Evolutionary conservation across 2,113 vertebrate species (phyloP).

Genomic region (Phoenicopterus ruber): DNA sequence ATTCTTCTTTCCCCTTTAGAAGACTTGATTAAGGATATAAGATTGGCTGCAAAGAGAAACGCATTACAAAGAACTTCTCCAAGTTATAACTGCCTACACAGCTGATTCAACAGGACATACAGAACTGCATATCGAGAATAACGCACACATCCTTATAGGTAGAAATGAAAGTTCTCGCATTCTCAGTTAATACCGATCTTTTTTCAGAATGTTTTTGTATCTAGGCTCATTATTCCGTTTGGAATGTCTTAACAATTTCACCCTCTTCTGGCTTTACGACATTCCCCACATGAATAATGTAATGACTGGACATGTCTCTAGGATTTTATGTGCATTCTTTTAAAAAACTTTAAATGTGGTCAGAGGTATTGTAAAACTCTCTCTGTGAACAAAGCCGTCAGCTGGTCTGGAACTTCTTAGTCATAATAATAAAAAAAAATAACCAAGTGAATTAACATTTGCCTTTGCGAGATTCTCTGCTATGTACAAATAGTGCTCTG

Average conservation of each 20-base stretch:
- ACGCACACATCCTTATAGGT: neutral
- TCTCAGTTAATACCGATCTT: neutral
- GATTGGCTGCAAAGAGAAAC: neutral
- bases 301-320: neutral
- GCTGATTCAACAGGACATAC: neutral
- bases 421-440: neutral
- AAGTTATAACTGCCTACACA: neutral
- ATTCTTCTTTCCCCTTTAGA: neutral
- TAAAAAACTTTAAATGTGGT: neutral
- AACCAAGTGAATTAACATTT: neutral
- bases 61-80: neutral
- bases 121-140: neutral
- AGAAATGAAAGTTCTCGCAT: neutral
- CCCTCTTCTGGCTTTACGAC: neutral
- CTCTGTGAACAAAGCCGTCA: neutral
- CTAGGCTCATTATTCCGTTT: neutral
- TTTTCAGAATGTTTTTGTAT: neutral
- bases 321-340: neutral
- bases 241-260: neutral
- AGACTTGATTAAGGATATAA: neutral
- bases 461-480: neutral
- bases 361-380: neutral
- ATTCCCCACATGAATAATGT: neutral
- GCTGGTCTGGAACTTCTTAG: neutral
- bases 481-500: neutral